Base-by-base conservation (phyloP, 2,113 vertebrate genomes). In the Amblyornis subalaris region DNA sequence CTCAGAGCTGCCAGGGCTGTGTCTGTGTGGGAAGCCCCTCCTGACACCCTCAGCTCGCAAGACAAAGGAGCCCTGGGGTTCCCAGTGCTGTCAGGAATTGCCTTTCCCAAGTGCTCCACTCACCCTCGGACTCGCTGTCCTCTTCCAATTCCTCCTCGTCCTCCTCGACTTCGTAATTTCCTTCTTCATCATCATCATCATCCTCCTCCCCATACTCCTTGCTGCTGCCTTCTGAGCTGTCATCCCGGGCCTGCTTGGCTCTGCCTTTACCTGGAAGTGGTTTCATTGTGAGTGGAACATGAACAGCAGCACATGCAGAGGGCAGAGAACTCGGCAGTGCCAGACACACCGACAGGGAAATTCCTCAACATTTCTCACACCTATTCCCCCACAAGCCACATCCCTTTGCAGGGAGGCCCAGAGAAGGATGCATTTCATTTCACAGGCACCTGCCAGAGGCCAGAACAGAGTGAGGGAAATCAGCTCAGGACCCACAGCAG, bases 161-260 rank as follows among this genome's bases (percentile, higher is more conserved):
- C 25, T 91, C 97, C 40, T 97, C 94, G 1, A 96, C 55, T 22
- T 95, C 93, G 3, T 96, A 96, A 26, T 31, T 36, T 3, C 95
- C 96, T 60, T 95, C 93, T 1, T 95, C 96, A 1, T 97, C 96
- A 2, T 95, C 96, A 1, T 97, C 96, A 2, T 96, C 97, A 0
- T 95, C 89, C 4, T 91, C 90, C 42, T 96, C 92, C 1, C 89
- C 95, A 0, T 90, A 97, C 1, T 97, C 94, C 44, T 94, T 22
- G 35, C 96, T 96, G 96, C 97, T 96, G 31, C 10, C 79, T 13
- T 91, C 90, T 1, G 96, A 97, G 14, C 73, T 85, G 8, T 91
- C 81, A 0, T 93, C 95, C 1, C 79, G 82, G 3, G 11, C 67
- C 44, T 42, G n/a, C 78, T 73, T 67, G 73, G 16, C 74, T 38